Conservation (phyloP, 1,140 invertebrate genomes). For the Eurosta solidaginis region DNA sequence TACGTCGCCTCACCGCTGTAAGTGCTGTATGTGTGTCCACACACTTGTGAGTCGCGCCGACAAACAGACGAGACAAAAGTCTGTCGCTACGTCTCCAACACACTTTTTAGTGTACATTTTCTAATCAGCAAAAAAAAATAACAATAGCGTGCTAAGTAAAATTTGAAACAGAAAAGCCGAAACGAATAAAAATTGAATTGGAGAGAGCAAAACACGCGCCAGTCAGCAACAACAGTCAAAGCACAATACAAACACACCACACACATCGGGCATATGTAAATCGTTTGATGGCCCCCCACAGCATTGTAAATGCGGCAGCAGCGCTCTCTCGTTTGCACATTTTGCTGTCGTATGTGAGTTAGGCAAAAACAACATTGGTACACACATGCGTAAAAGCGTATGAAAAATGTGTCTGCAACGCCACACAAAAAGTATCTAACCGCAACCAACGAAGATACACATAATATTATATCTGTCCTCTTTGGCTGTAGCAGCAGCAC, state of each 20-base stretch:
- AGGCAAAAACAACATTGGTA: background rate
- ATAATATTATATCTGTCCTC: too few relatives aligned
- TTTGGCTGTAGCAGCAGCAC: background rate
- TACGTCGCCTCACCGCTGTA: background rate
- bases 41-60: background rate
- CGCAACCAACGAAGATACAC: too few relatives aligned
- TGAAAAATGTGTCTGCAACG: too few relatives aligned
- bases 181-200: background rate
- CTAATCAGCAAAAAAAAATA: background rate
- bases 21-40: background rate
- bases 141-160: background rate
- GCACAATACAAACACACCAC: background rate
- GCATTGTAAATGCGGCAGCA: background rate
- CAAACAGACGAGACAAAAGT: conserved; percentile 17
- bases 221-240: background rate
- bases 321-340: background rate
- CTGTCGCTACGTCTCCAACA: conserved; percentile 14
- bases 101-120: conserved; percentile 14
- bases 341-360: background rate
- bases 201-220: conserved; percentile 20
- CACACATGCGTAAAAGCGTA: too few relatives aligned
- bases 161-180: background rate
- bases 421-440: too few relatives aligned
- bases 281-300: too few relatives aligned
- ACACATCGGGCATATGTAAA: background rate